Conservation (phyloP, 2,888 invertebrate species). For the Oxyteleia sp. region DNA sequence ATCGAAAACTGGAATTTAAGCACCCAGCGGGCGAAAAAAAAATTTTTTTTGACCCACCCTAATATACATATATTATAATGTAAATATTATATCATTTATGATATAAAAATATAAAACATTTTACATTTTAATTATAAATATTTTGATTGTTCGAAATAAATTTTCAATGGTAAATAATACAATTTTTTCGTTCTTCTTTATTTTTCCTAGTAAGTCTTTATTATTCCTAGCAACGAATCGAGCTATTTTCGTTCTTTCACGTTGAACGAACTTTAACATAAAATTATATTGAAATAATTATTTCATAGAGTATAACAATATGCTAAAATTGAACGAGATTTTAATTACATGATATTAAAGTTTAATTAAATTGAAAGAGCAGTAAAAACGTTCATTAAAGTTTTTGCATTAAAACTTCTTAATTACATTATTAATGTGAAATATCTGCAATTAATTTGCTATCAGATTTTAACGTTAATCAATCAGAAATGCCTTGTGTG, state of each 20-base stretch:
- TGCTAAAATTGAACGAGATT: conserved; percentile 55
- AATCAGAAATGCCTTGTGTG: conserved; percentile 22
- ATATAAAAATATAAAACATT: no score
- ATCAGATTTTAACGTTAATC: conserved; percentile 52
- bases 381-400: conserved; percentile 57
- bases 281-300: conserved; percentile 55
- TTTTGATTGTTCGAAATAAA: no score
- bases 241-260: conserved; percentile 24
- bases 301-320: conserved; percentile 46
- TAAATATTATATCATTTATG: no score
- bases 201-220: no score
- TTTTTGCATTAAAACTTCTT: conserved; percentile 63
- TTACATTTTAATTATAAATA: no score
- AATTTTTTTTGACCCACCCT: no score
- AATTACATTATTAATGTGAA: conserved; percentile 57
- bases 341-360: conserved; percentile 62
- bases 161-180: no score
- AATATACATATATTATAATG: no score
- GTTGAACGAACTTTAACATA: conserved; percentile 28
- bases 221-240: conserved; percentile 26
- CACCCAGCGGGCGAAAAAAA: no score
- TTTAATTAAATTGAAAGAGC: conserved; percentile 64
- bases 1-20: no score
- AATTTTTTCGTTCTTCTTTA: no score
- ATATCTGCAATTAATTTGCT: conserved; percentile 53